Base-by-base conservation (phyloP, 2,797 vertebrate species). In the Catharus ustulatus region DNA sequence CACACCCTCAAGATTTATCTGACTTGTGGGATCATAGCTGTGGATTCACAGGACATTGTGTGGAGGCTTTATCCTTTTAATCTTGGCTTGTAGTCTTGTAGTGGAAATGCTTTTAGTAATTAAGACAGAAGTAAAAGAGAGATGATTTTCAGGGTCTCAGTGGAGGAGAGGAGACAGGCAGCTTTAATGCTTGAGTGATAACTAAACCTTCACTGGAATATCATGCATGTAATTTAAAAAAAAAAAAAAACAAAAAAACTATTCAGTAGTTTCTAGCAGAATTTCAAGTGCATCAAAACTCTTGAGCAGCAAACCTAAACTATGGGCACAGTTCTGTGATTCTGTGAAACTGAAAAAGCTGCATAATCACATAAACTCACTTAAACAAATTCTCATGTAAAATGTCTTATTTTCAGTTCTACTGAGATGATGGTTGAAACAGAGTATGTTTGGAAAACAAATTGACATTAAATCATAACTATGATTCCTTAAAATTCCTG, bases 11-110 rank as follows among this genome's bases (percentile, higher is more conserved):
- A 83, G 42, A 12, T 38, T 68, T 72, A 38, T 55, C 36, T 75
- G 49, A 6, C 16, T 49, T 63, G 16, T 6, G 6, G 17, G 21
- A 43, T 75, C 3, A 1, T 27, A 75, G 0, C 36, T 67, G 15
- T 61, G 63, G 8, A 10, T 61, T 90, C 0, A 0, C 6, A 73
- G 32, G 42, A 29, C 15, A 26, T 1, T 2, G 22, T 1, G 1
- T 3, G 2, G 36, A 59, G 26, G 8, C 15, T 57, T 75, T 61
- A 32, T 59, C 11, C 45, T 85, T 79, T 79, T 64, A 57, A 57
- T 52, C 34, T 75, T 38, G 72, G 13, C 14, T 34, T 67, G 24
- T 6, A 51, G 13, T 69, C 40, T 43, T 45, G 7, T 20, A 36
- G 15, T 88, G 38, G 29, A 52, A 72, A 49, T 72, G 9, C 6